Conservation (phyloP, 2,888 invertebrate species). For the Neocrepidodera transversa region DNA sequence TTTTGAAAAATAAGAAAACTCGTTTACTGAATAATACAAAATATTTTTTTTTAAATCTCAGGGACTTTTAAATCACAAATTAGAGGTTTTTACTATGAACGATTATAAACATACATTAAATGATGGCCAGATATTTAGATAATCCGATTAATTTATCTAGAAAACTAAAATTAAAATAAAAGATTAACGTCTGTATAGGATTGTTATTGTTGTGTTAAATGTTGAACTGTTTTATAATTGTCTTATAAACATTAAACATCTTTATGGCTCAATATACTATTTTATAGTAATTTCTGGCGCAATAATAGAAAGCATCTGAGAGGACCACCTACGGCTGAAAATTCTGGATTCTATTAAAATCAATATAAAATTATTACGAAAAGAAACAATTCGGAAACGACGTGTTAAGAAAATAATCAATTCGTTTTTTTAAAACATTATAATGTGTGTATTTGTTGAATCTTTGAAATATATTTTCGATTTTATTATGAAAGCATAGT, state of each 20-base stretch:
- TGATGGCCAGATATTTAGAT: too few species aligned
- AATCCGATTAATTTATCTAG: not conserved
- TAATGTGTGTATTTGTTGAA: too few species aligned
- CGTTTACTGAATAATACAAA: too few species aligned
- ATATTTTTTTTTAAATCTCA: too few species aligned
- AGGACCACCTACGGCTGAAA: constrained; percentile 26
- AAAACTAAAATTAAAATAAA: constrained; percentile 21
- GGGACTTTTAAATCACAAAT: too few species aligned
- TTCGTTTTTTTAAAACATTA: constrained; percentile 12
- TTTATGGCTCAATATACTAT: constrained; percentile 31
- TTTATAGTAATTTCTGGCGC: constrained; percentile 24
- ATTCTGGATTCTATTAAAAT: constrained; percentile 33
- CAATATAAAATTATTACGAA: constrained; percentile 34
- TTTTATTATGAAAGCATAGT: constrained; percentile 8
- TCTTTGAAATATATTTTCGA: constrained; percentile 9
- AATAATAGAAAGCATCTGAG: constrained; percentile 23
- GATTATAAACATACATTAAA: too few species aligned
- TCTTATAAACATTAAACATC: constrained; percentile 36
- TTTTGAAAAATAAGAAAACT: too few species aligned
- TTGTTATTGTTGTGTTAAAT: constrained; percentile 44
- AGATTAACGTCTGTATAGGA: constrained; percentile 1
- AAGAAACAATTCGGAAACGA: constrained; percentile 27
- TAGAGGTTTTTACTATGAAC: too few species aligned
- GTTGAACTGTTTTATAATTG: constrained; percentile 45
- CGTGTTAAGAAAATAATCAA: constrained; percentile 18